Base-by-base conservation (phyloP, 2,888 invertebrate genomes). In the Mayetiola destructor region DNA sequence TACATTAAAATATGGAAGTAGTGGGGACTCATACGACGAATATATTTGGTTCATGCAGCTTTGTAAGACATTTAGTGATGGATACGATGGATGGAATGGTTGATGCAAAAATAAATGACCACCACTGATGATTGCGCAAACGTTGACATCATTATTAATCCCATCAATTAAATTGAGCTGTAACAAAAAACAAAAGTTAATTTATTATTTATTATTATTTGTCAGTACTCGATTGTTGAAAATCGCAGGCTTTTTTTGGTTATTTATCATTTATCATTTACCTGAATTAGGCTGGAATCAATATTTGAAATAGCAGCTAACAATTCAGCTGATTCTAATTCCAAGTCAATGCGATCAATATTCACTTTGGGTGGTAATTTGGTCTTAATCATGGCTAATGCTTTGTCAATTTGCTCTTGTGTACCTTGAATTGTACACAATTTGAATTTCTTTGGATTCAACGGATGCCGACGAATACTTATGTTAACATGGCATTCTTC, bases 71-170 rank as follows among this genome's bases (percentile, higher is more conserved):
- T 85, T 81, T 64, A 96, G 78, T 59, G 85, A 82, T 18, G 88
- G 87, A 76, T 86, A 93, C 48, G 93, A 85, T 6, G 96, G 95
- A 75, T 97, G 96, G 59, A 91, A 84, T 3, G 93, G 94, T 72
- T 94, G 88, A 72, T 96, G 96, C 59, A 99, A 79, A 75, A 96
- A 97, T 68, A 97, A 78, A 70, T 93, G 92, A 42, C 86, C 85
- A 56, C 92, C 88, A 61, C 84, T 81, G 61, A 91, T 82, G 67
- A 94, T 80, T 64, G 88, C 85, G 67, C 89, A 90, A 65, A 97
- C 80, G 61, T 86, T 82, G 27, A 94, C 89, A 74, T 97, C 96
- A 67, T 93, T 91, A 69, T 89, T 88, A 57, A 95, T 87, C 55
- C 88, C 89, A 72, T 91, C 91, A 65, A 95, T 84, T 62, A 97